Evolutionary conservation across 2,797 vertebrate species (phyloP).

Genomic region (Pantherophis alleghaniensis): DNA sequence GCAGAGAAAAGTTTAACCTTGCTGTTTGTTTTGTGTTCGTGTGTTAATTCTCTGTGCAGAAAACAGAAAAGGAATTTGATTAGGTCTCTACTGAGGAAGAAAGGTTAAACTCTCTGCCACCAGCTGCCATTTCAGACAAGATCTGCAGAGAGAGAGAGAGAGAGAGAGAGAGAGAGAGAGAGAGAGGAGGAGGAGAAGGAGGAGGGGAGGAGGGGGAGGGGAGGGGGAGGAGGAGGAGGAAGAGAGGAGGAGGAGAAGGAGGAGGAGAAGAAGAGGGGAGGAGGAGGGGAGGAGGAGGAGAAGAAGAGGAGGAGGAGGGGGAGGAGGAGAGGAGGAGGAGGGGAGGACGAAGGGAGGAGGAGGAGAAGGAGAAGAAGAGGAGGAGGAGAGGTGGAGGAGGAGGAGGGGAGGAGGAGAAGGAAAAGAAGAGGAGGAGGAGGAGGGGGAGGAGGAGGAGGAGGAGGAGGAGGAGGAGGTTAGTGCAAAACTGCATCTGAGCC

Average conservation of each 20-base stretch:
- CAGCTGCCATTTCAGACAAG: background rate
- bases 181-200: too few relatives aligned
- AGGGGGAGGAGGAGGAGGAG: too few relatives aligned
- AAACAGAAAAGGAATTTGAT: background rate
- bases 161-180: too few relatives aligned
- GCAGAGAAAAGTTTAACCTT: background rate
- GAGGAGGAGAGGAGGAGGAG: too few relatives aligned
- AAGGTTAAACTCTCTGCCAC: background rate
- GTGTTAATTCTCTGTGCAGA: background rate
- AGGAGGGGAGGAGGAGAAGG: too few relatives aligned
- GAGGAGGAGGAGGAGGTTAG: background rate
- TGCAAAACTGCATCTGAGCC: background rate
- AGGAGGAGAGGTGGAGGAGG: too few relatives aligned
- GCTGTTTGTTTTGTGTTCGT: background rate
- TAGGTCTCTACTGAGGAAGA: background rate
- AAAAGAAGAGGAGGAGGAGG: background rate
- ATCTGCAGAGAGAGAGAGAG: background rate
- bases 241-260: too few relatives aligned
- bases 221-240: too few relatives aligned
- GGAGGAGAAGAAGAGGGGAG: too few relatives aligned
- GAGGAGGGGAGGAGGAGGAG: rapidly evolving
- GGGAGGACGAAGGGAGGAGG: background rate
- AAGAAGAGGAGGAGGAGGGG: rapidly evolving
- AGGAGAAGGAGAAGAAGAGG: rapidly evolving
- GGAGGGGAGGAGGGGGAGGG: background rate